phyloP scores from a whole-genome alignment of 2,113 vertebrate species.

The Cyanistes caeruleus region DNA sequence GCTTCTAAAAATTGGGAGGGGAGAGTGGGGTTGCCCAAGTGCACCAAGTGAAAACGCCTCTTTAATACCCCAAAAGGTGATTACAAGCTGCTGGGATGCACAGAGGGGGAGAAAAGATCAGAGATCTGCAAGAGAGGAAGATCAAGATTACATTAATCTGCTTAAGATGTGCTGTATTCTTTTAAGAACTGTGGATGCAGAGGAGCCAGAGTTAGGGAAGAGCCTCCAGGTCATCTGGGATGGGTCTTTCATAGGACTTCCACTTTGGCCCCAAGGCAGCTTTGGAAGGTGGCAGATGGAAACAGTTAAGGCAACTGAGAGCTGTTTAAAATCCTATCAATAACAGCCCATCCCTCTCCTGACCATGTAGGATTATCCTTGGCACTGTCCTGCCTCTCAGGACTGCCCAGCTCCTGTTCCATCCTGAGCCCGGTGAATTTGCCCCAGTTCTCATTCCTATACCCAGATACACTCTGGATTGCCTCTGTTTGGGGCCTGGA shows the following conservation, averaged over 20 bases:
- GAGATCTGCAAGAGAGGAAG: not conserved
- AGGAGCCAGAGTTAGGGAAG: not conserved
- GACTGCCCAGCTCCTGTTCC: not conserved
- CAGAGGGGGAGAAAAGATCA: not conserved
- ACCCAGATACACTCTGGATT: not conserved
- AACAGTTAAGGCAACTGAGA: constrained; percentile 13
- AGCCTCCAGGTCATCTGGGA: not conserved
- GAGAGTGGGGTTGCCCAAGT: not conserved
- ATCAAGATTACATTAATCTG: not conserved
- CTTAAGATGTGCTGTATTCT: not conserved
- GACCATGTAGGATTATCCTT: not conserved
- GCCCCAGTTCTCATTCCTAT: not conserved
- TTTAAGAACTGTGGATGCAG: not conserved
- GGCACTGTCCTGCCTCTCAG: not conserved
- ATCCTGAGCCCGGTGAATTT: not conserved
- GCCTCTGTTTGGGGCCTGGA: not conserved
- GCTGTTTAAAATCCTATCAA: not conserved
- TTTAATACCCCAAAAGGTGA: not conserved
- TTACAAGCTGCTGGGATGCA: not conserved
- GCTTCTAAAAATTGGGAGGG: not conserved
- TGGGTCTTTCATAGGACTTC: not conserved
- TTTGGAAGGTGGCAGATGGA: constrained; percentile 48
- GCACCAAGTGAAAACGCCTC: not conserved
- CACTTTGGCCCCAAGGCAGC: not conserved
- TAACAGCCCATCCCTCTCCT: not conserved